These are phyloP conservation scores for Notothenia rossii DNA, from an alignment of 2,113 vertebrate species.

Conservation along the genomic window DNA sequence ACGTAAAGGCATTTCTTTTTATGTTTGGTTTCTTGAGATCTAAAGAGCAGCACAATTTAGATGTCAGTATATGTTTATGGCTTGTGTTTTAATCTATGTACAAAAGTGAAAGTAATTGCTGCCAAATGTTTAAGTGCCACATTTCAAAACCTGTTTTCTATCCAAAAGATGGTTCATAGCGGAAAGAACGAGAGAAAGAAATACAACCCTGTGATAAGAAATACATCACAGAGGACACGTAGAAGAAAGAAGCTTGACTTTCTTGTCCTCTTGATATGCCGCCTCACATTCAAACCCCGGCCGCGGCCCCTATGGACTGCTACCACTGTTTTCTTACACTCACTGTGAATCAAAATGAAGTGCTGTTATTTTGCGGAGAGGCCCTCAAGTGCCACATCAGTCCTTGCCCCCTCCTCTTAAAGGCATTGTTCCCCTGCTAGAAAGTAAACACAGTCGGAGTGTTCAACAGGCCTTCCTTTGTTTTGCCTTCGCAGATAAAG, in stretches of 20 bases:
- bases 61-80: not conserved
- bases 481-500: slow-evolving; percentile 72
- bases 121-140: not conserved
- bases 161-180: not conserved
- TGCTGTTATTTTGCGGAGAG: slow-evolving; percentile 41
- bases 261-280: slow-evolving; percentile 27
- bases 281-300: slow-evolving; percentile 16
- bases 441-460: slow-evolving; percentile 67
- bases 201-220: not conserved
- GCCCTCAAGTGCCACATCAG: slow-evolving; percentile 65
- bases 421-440: slow-evolving; percentile 68
- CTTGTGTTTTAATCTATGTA: not conserved
- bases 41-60: not conserved
- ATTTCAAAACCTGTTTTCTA: not conserved
- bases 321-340: slow-evolving; percentile 66
- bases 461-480: slow-evolving; percentile 70
- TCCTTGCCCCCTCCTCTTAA: slow-evolving; percentile 58
- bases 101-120: not conserved
- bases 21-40: not conserved
- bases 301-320: slow-evolving; percentile 8
- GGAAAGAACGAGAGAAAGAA: not conserved
- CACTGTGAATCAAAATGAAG: slow-evolving; percentile 62
- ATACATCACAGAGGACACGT: not conserved
- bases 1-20: not conserved
- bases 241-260: not conserved